Base-by-base conservation (phyloP, 2,113 vertebrate genomes). In the Chaenocephalus aceratus region DNA sequence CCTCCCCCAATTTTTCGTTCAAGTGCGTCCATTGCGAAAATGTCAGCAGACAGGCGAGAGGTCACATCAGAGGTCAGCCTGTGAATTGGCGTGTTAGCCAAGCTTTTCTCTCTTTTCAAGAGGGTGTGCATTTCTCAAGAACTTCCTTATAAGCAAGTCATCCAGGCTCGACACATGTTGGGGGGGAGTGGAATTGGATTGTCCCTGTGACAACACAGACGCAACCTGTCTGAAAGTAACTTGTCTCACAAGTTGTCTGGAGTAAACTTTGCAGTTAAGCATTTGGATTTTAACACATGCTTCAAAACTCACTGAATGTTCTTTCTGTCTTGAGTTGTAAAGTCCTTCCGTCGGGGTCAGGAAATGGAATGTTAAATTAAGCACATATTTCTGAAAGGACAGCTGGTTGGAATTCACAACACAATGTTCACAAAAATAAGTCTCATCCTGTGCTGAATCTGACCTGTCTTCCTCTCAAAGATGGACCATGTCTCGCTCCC, bases 31-130 rank as follows among this genome's bases (percentile, higher is more conserved):
- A 91, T 90, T 91, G 93, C 93, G 57, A 92, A 92, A 93, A 94
- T 94, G 94, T 95, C 94, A 95, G 92, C 94, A 93, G 94, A 94
- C 93, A 94, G 91, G 89, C 92, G 61, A 80, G 80, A 88, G 94
- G 94, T 95, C 94, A 26, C 79, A 70, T 86, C 92, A 82, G 78
- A 85, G 93, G 93, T 92, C 92, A 79, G 51, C 57, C 75, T n/a
- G 81, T 86, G 91, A 93, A 90, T 90, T 66, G 59, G 7, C 45
- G 52, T 77, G 92, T 92, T 86, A 87, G 90, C 84, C 85, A 81
- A 81, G 89, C 90, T 93, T 94, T 93, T 93, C 85, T 93, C 67
- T 88, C 88, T 89, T 92, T 89, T 94, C 89, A 92, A 94, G 90
- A 87, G 88, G 88, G 90, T 91, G 88, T 90, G 92, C 83, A 86